phyloP scores from a whole-genome alignment of 1,140 invertebrate species.

The Drosophila prosaltans region DNA sequence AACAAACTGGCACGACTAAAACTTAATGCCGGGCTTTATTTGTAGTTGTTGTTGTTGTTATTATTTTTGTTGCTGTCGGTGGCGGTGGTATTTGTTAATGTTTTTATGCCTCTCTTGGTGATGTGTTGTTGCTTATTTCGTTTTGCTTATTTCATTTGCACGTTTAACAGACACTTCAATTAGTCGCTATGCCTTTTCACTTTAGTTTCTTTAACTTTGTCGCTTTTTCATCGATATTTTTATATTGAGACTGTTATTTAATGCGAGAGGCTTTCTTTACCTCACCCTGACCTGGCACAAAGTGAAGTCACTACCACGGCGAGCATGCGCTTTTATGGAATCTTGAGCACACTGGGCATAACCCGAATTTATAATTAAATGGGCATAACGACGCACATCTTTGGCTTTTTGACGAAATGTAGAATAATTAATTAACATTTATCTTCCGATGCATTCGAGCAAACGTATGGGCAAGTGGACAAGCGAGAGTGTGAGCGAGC shows the following conservation, averaged over 20 bases:
- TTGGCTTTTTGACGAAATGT: constrained; percentile 46
- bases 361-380: constrained; percentile 11
- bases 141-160: constrained; percentile 74
- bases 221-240: constrained; percentile 6
- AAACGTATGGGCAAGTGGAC: not conserved
- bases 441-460: constrained; percentile 37
- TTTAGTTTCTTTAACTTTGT: constrained; percentile 48
- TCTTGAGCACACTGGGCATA: constrained; percentile 18
- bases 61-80: not conserved
- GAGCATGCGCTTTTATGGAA: constrained; percentile 62
- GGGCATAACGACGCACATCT: constrained; percentile 21
- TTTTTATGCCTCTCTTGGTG: constrained; percentile 37
- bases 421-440: constrained; percentile 35
- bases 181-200: constrained; percentile 70
- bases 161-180: constrained; percentile 61
- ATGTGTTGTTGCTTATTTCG: constrained; percentile 58
- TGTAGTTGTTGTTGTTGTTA: constrained; percentile 30
- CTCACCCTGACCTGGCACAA: constrained; percentile 46
- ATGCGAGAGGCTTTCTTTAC: constrained; percentile 18
- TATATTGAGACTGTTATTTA: constrained; percentile 20
- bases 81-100: constrained; percentile 31
- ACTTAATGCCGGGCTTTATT: constrained; percentile 65
- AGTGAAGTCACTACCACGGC: constrained; percentile 45
- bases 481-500: constrained; percentile 15
- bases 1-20: constrained; percentile 79